phyloP scores from a whole-genome alignment of 2,888 invertebrate genomes.

The Cryptocheilus praepositus region DNA sequence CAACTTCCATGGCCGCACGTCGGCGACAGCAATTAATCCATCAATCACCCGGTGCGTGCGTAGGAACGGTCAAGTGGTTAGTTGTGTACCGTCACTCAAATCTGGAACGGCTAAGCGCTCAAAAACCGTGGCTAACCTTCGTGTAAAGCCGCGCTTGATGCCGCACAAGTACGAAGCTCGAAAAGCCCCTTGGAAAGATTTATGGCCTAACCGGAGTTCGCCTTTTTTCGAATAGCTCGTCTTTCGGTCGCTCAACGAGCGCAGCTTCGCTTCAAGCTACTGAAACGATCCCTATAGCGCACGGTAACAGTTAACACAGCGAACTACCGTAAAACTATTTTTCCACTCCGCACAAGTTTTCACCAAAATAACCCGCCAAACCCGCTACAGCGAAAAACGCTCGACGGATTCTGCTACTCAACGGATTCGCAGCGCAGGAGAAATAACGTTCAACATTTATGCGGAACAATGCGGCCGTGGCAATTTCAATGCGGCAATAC shows the following conservation, averaged over 20 bases:
- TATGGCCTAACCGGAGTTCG: constrained; percentile 51
- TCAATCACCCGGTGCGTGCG: constrained; percentile 66
- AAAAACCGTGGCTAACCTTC: constrained; percentile 72
- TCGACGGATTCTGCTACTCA: too few relatives aligned
- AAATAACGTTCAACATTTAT: constrained; percentile 24
- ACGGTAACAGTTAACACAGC: too few relatives aligned
- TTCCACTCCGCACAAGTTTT: too few relatives aligned
- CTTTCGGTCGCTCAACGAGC: neutral
- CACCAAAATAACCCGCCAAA: too few relatives aligned
- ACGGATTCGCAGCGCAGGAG: too few relatives aligned
- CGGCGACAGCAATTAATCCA: constrained; percentile 68
- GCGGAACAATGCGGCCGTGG: constrained; percentile 15
- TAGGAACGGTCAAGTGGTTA: constrained; percentile 74
- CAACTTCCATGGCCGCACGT: constrained; percentile 33
- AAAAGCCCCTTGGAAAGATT: constrained; percentile 68
- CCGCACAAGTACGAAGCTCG: constrained; percentile 54
- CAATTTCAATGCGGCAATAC: constrained; percentile 9
- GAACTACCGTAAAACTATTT: too few relatives aligned
- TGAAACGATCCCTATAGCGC: too few relatives aligned
- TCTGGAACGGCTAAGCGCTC: constrained; percentile 66
- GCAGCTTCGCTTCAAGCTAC: too few relatives aligned
- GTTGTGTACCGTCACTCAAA: constrained; percentile 73
- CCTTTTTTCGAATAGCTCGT: constrained; percentile 38
- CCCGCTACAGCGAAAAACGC: too few relatives aligned
- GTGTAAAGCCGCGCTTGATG: constrained; percentile 62